Conservation (phyloP, 1,140 invertebrate genomes). For the Leptinotarsa defecta region DNA sequence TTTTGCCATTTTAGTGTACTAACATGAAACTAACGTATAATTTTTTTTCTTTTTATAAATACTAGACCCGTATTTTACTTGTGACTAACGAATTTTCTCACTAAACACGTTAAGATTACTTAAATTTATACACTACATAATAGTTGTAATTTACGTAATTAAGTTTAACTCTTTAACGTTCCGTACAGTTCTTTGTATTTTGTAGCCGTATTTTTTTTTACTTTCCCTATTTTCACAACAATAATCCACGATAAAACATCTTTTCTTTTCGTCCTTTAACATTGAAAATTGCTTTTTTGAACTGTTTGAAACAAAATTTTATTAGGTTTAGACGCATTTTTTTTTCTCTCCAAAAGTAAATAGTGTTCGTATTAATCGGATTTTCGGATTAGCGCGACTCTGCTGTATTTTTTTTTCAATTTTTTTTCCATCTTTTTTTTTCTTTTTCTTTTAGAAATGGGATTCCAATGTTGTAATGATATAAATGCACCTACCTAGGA, state of each 20-base stretch:
- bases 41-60: no score
- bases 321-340: conserved; percentile 11
- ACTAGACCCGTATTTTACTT: not conserved
- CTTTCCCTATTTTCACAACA: conserved; percentile 9
- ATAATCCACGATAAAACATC: conserved; percentile 11
- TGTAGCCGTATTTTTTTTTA: conserved; percentile 11
- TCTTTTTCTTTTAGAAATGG: conserved; percentile 5
- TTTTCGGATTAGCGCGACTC: conserved; percentile 11
- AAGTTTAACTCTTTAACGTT: conserved; percentile 6
- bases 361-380: conserved; percentile 7
- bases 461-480: conserved; percentile 11
- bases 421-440: not conserved
- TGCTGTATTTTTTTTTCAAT: not conserved
- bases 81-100: conserved; percentile 9
- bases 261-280: conserved; percentile 11
- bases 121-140: conserved; percentile 10
- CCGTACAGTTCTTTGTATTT: conserved; percentile 9
- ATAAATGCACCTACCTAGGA: conserved; percentile 9
- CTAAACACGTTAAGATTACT: conserved; percentile 11
- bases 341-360: conserved; percentile 8
- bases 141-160: conserved; percentile 10
- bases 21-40: conserved; percentile 6
- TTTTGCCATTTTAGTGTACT: conserved; percentile 6
- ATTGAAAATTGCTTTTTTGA: conserved; percentile 12
- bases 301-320: conserved; percentile 10